Evolutionary conservation across 1,140 invertebrate genomes (phyloP).

Genomic region (Calliphora vicina): DNA sequence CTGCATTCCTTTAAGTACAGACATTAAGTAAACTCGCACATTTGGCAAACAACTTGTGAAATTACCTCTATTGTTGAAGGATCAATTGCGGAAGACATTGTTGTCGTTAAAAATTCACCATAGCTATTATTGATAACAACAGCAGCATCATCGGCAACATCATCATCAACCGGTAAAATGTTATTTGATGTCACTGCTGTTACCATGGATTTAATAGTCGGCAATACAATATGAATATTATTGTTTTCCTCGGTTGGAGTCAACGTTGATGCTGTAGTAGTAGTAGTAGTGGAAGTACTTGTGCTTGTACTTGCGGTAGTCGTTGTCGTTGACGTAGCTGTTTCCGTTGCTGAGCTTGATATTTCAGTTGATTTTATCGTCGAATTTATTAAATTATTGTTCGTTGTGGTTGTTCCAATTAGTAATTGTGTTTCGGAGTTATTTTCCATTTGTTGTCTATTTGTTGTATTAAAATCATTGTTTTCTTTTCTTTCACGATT

Average conservation of each 20-base stretch:
- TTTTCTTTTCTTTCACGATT: not conserved
- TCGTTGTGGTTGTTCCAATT: slow-evolving; percentile 18
- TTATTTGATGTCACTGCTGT: slow-evolving; percentile 16
- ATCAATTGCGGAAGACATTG: slow-evolving; percentile 19
- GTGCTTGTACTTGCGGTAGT: not conserved
- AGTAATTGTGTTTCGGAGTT: slow-evolving; percentile 6
- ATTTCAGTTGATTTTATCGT: not conserved
- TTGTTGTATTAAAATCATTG: not conserved
- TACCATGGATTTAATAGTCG: not conserved
- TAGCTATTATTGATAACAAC: not conserved
- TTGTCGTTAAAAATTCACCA: slow-evolving; percentile 11
- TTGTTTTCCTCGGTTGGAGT: not conserved
- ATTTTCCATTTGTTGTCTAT: not conserved
- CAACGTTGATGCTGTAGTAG: not conserved
- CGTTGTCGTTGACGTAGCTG: not conserved
- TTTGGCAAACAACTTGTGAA: not conserved
- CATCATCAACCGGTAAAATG: slow-evolving; percentile 39
- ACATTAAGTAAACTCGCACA: too few species aligned
- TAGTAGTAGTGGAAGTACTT: not conserved
- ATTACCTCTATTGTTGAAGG: slow-evolving; percentile 28
- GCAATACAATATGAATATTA: not conserved
- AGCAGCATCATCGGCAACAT: slow-evolving; percentile 31
- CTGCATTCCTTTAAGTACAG: not conserved
- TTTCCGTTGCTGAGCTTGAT: not conserved
- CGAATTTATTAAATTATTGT: not conserved